These are phyloP conservation scores for Synanthedon myopaeformis DNA, from an alignment of 2,888 invertebrate genomes.

Conservation along the genomic window DNA sequence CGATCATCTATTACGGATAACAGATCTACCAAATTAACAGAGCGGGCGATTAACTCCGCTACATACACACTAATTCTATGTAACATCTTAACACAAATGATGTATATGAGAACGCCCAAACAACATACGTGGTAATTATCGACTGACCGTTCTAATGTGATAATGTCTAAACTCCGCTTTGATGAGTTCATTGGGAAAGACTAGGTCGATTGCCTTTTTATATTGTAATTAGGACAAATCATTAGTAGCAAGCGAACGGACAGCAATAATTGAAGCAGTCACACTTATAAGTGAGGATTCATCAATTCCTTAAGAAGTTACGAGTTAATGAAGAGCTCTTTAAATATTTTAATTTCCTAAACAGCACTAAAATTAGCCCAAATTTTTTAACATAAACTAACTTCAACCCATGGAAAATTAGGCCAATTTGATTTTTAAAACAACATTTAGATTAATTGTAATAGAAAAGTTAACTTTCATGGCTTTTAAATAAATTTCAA, in stretches of 20 bases:
- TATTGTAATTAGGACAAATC: constrained; percentile 9
- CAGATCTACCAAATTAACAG: constrained; percentile 48
- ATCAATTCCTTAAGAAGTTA: no score
- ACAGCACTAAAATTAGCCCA: no score
- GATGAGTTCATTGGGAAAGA: constrained; percentile 55
- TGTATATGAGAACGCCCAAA: constrained; percentile 57
- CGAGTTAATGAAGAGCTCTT: no score
- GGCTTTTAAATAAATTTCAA: no score
- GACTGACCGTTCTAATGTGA: constrained; percentile 48
- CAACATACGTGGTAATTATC: constrained; percentile 45
- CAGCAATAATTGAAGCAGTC: not conserved
- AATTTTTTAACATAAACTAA: no score
- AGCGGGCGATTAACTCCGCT: constrained; percentile 37
- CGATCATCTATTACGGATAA: constrained; percentile 48
- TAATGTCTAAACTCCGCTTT: constrained; percentile 51
- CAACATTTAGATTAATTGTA: no score
- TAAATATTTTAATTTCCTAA: no score
- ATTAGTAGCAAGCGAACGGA: constrained; percentile 1
- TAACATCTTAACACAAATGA: constrained; percentile 66
- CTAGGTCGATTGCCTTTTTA: constrained; percentile 7
- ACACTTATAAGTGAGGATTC: not conserved
- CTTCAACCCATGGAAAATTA: no score
- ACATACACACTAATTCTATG: constrained; percentile 34
- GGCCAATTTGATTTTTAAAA: no score
- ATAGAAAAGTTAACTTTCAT: no score